phyloP scores from a whole-genome alignment of 92 coral and sea anemone species.

The Blastomussa wellsi region DNA sequence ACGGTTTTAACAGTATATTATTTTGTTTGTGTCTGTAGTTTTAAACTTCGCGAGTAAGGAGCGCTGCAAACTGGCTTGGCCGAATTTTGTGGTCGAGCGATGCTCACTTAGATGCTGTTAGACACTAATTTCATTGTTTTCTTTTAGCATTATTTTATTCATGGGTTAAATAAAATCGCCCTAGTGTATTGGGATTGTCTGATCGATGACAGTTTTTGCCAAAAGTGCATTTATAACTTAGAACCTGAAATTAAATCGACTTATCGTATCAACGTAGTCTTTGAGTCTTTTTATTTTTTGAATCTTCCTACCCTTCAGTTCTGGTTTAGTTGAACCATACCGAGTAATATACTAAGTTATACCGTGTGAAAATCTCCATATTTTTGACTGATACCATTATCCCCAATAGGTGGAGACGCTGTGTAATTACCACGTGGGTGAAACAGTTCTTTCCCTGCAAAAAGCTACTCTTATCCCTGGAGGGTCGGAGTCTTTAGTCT shows the following conservation, averaged over 20 bases:
- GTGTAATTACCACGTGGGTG: constrained; percentile 91
- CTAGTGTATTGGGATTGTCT: no score
- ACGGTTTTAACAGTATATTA: not conserved
- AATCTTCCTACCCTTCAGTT: no score
- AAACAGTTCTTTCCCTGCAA: constrained; percentile 96
- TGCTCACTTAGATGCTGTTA: no score
- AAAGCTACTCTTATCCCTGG: constrained; percentile 99
- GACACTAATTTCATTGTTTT: no score
- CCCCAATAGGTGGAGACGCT: constrained; percentile 78
- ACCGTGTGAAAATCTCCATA: not conserved
- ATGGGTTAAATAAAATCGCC: no score
- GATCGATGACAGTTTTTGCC: not conserved
- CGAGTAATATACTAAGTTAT: not conserved
- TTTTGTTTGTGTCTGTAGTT: not conserved
- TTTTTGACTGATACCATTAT: not conserved
- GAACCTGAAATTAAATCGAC: no score
- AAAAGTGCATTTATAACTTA: not conserved
- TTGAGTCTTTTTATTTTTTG: no score
- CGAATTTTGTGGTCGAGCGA: no score
- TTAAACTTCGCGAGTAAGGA: not conserved
- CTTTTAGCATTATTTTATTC: no score
- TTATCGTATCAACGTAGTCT: no score
- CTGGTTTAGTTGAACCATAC: not conserved
- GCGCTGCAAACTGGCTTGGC: not conserved
- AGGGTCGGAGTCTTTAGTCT: constrained; percentile 97